phyloP scores from a whole-genome alignment of 64 coral and sea anemone genomes.

The Exaiptasia diaphana region DNA sequence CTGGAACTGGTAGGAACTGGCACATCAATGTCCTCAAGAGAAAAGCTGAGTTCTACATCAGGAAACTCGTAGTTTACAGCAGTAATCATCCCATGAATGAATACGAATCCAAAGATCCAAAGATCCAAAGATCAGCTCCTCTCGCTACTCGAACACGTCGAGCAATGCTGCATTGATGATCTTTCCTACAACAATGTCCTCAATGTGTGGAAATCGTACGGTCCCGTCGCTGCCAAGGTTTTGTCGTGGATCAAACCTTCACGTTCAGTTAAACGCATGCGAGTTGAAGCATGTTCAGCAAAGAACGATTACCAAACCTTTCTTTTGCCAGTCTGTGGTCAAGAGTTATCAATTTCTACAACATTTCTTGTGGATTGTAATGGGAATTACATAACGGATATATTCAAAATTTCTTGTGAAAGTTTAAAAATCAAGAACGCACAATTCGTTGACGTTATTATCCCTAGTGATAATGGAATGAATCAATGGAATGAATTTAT shows the following conservation, averaged over 20 bases:
- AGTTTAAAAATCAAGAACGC: constrained; percentile 28
- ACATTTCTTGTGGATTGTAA: constrained; percentile 39
- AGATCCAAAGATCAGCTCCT: background rate
- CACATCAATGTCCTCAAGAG: constrained; percentile 25
- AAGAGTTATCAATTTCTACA: constrained; percentile 33
- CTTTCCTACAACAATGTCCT: constrained; percentile 43
- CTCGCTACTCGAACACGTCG: background rate
- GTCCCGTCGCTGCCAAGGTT: constrained; percentile 61
- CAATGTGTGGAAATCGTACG: constrained; percentile 43
- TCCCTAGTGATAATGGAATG: constrained; percentile 28
- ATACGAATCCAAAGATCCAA: no score
- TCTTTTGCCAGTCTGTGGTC: constrained; percentile 24
- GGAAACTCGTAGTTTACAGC: background rate
- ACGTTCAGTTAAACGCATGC: background rate
- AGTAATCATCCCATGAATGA: background rate
- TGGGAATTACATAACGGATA: constrained; percentile 32
- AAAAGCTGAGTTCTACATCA: constrained; percentile 64
- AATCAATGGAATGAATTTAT: constrained; percentile 28
- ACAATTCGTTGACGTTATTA: background rate
- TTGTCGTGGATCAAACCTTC: constrained; percentile 51
- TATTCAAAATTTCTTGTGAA: constrained; percentile 55
- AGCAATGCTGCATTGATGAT: background rate
- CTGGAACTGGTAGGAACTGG: constrained; percentile 12
- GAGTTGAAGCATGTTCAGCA: constrained; percentile 35
- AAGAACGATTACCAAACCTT: constrained; percentile 5